Evolutionary conservation across 2,888 invertebrate genomes (phyloP).

Genomic region (Eudasyphora cyanicolor): DNA sequence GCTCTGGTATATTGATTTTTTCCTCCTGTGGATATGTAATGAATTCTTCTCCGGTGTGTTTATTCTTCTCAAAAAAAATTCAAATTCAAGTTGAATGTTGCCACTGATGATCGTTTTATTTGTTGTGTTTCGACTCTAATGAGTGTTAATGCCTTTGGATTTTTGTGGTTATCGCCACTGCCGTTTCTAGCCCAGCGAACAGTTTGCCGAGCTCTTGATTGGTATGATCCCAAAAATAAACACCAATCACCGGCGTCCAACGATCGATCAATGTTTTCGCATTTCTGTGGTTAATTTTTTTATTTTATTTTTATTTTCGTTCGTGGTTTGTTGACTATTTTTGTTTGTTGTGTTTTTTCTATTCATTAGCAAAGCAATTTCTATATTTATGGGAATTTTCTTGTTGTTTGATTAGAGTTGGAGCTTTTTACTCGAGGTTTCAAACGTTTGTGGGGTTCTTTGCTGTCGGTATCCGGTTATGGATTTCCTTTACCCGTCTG

Average conservation of each 20-base stretch:
- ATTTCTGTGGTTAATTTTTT: no score
- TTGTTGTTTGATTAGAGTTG: not conserved
- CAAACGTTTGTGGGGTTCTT: not conserved
- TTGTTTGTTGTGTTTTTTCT: not conserved
- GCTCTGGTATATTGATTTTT: no score
- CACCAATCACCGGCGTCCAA: no score
- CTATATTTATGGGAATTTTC: not conserved
- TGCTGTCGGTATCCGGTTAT: not conserved
- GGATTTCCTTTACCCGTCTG: no score
- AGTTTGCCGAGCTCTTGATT: conserved; percentile 38
- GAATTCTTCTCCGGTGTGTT: not conserved
- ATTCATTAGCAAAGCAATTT: not conserved
- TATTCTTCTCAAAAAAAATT: no score
- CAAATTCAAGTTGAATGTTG: conserved; percentile 1
- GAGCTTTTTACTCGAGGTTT: not conserved
- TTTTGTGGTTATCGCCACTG: not conserved
- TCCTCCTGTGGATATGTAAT: not conserved
- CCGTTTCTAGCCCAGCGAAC: not conserved
- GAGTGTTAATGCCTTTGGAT: not conserved
- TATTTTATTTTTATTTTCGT: conserved; percentile 11
- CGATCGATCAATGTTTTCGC: conserved; percentile 54
- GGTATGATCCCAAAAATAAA: conserved; percentile 33
- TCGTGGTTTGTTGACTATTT: not conserved
- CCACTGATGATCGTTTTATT: not conserved
- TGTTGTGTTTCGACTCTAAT: not conserved